These are phyloP conservation scores for Melanargia galathea DNA, from an alignment of 2,888 invertebrate genomes.

Conservation along the genomic window DNA sequence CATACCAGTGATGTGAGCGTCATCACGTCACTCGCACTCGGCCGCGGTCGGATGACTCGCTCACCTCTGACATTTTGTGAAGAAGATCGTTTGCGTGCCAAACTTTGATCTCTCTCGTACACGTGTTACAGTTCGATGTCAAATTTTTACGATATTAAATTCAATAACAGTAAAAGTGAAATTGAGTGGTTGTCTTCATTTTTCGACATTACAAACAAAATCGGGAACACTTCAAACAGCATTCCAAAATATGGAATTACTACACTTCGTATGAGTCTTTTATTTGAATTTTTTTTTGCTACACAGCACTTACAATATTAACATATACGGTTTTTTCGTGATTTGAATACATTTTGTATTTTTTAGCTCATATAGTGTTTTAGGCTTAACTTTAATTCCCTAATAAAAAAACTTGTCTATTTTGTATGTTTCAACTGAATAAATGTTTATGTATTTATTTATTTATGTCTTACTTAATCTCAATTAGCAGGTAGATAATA, in stretches of 20 bases:
- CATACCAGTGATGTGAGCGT: slow-evolving; percentile 66
- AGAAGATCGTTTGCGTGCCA: slow-evolving; percentile 68
- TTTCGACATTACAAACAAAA: slow-evolving; percentile 17
- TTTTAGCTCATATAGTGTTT: too few relatives aligned
- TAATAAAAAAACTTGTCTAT: too few relatives aligned
- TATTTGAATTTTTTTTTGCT: background rate
- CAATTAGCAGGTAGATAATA: too few relatives aligned
- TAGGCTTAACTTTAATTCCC: too few relatives aligned
- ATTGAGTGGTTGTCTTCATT: slow-evolving; percentile 45
- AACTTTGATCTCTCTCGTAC: slow-evolving; percentile 69
- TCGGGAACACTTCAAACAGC: slow-evolving; percentile 2
- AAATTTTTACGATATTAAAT: slow-evolving; percentile 61
- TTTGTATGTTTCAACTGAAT: too few relatives aligned
- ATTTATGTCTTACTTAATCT: too few relatives aligned
- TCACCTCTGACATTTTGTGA: slow-evolving; percentile 72
- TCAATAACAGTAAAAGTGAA: slow-evolving; percentile 58
- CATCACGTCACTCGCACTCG: slow-evolving; percentile 43
- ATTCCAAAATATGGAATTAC: slow-evolving; percentile 4
- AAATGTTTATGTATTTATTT: too few relatives aligned
- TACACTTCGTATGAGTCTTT: slow-evolving; percentile 6
- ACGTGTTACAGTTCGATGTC: slow-evolving; percentile 66
- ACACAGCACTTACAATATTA: background rate
- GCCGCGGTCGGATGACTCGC: slow-evolving; percentile 42
- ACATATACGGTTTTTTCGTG: too few relatives aligned
- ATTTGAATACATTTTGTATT: too few relatives aligned